phyloP scores from a whole-genome alignment of 2,113 vertebrate genomes.

The Phycodurus eques region DNA sequence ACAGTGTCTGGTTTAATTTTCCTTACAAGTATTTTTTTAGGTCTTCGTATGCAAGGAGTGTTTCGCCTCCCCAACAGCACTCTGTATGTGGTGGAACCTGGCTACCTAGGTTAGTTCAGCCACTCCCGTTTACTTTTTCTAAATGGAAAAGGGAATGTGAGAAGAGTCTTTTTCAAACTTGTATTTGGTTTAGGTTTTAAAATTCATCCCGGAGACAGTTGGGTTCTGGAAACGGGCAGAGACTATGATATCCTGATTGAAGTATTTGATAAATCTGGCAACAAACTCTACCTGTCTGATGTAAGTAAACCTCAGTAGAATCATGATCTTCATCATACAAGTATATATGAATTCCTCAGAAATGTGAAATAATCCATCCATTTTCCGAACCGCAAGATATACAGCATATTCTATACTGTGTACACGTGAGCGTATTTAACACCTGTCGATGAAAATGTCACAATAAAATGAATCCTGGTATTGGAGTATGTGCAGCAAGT shows the following conservation, averaged over 20 bases:
- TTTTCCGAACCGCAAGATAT: too few species aligned
- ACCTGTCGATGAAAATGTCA: neutral
- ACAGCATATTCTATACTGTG: too few species aligned
- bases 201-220: constrained; percentile 86
- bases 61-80: constrained; percentile 94
- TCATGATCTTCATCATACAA: neutral
- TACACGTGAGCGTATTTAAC: neutral
- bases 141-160: neutral
- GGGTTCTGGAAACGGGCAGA: constrained; percentile 87
- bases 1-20: constrained; percentile 20
- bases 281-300: constrained; percentile 88
- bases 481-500: neutral
- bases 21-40: constrained; percentile 74
- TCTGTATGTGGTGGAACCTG: constrained; percentile 86
- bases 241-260: constrained; percentile 84
- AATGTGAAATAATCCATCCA: too few species aligned
- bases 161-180: neutral
- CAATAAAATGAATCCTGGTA: neutral
- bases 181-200: constrained; percentile 78
- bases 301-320: constrained; percentile 74
- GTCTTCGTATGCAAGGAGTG: constrained; percentile 86
- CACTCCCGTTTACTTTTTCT: neutral
- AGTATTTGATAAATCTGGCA: constrained; percentile 89
- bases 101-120: constrained; percentile 81
- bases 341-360: neutral